Evolutionary conservation across 2,888 invertebrate genomes (phyloP).

Genomic region (Drosophila dives): DNA sequence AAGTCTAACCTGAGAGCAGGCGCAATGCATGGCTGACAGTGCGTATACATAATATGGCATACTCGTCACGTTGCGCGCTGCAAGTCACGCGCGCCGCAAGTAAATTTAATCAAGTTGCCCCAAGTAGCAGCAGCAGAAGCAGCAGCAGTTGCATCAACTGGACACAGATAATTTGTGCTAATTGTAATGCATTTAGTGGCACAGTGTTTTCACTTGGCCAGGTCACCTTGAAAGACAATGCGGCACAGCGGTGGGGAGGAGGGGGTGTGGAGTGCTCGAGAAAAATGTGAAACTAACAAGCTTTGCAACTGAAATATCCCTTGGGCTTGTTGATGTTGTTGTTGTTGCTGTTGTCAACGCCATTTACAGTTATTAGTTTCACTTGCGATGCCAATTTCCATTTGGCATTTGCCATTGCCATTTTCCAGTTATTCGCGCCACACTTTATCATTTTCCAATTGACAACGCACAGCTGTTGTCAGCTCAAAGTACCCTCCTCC

Average conservation of each 20-base stretch:
- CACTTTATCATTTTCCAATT: slow-evolving; percentile 79
- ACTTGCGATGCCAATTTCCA: slow-evolving; percentile 68
- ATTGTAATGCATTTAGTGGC: slow-evolving; percentile 73
- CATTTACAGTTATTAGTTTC: slow-evolving; percentile 58
- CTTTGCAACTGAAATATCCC: slow-evolving; percentile 31
- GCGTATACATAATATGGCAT: slow-evolving; percentile 47
- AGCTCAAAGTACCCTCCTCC: slow-evolving; percentile 1
- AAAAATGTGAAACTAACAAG: slow-evolving; percentile 46
- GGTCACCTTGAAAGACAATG: slow-evolving; percentile 49
- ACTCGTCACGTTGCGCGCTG: slow-evolving; percentile 54
- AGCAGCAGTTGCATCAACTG: slow-evolving; percentile 57
- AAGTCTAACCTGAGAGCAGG: neutral
- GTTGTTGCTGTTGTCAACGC: slow-evolving; percentile 37
- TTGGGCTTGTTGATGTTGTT: slow-evolving; percentile 2
- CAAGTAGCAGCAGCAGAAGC: slow-evolving; percentile 28
- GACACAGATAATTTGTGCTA: slow-evolving; percentile 73
- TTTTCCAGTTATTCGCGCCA: slow-evolving; percentile 55
- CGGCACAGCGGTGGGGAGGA: neutral
- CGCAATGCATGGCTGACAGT: slow-evolving; percentile 18
- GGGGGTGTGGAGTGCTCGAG: neutral
- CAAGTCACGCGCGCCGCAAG: slow-evolving; percentile 68
- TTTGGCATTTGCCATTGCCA: slow-evolving; percentile 54
- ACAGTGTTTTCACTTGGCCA: slow-evolving; percentile 17
- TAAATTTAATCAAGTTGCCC: slow-evolving; percentile 74
- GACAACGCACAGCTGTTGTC: slow-evolving; percentile 75